Conservation (phyloP, 2,797 vertebrate genomes). For the Champsocephalus gunnari region DNA sequence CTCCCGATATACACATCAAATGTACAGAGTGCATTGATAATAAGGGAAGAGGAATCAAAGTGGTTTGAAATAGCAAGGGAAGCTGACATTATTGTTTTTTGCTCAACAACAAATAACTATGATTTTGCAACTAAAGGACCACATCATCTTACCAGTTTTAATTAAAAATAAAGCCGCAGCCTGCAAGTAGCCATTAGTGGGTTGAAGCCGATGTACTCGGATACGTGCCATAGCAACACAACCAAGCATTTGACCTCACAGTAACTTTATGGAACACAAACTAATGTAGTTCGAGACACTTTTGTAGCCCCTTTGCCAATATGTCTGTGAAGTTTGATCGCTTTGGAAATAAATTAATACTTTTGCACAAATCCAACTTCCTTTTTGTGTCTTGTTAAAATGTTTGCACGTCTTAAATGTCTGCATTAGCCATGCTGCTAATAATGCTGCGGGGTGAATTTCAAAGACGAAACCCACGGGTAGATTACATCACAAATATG, state of each 20-base stretch:
- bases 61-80: slow-evolving; percentile 28
- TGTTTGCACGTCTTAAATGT: not conserved
- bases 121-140: slow-evolving; percentile 51
- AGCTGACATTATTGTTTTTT: slow-evolving; percentile 49
- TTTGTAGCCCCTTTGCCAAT: slow-evolving; percentile 20
- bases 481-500: slow-evolving; percentile 9
- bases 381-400: slow-evolving; percentile 21
- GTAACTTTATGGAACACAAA: slow-evolving; percentile 33
- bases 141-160: slow-evolving; percentile 53
- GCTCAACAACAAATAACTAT: slow-evolving; percentile 34
- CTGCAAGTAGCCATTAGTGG: slow-evolving; percentile 54
- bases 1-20: slow-evolving; percentile 23
- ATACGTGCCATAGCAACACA: slow-evolving; percentile 43
- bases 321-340: slow-evolving; percentile 13
- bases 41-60: slow-evolving; percentile 33
- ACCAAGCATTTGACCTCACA: slow-evolving; percentile 35
- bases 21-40: slow-evolving; percentile 23
- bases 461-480: slow-evolving; percentile 18
- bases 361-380: slow-evolving; percentile 12
- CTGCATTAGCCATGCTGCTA: slow-evolving; percentile 19
- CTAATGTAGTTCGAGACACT: slow-evolving; percentile 19
- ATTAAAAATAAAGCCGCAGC: slow-evolving; percentile 52
- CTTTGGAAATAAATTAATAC: slow-evolving; percentile 4
- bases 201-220: slow-evolving; percentile 30
- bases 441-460: slow-evolving; percentile 12